Conservation (phyloP, 2,888 invertebrate species). For the Lasioglossum lativentre region DNA sequence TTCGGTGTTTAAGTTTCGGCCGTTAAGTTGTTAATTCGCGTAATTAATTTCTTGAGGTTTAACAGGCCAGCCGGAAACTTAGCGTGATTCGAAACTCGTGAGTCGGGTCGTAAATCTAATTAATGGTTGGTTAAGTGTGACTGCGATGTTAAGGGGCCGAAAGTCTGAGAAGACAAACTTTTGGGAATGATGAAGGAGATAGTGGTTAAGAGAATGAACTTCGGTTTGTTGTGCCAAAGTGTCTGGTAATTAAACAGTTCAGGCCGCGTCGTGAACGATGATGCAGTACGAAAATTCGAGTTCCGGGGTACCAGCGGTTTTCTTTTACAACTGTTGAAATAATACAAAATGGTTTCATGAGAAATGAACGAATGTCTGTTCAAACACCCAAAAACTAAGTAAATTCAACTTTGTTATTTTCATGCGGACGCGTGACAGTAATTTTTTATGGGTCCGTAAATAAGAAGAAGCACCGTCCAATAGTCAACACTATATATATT, state of each 20-base stretch:
- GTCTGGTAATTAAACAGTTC: constrained; percentile 19
- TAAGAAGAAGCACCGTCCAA: too few species aligned
- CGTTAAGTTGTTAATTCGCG: constrained; percentile 60
- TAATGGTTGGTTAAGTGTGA: constrained; percentile 55
- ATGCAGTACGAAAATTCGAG: neutral
- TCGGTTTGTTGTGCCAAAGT: constrained; percentile 25
- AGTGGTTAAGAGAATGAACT: constrained; percentile 40
- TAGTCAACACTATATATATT: too few species aligned
- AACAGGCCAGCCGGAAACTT: constrained; percentile 41
- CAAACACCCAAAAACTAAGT: too few species aligned
- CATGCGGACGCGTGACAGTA: too few species aligned
- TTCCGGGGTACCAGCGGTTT: too few species aligned
- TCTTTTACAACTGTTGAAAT: too few species aligned
- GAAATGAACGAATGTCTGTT: too few species aligned
- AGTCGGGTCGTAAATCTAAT: constrained; percentile 59
- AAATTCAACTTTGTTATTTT: too few species aligned
- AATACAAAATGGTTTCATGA: too few species aligned
- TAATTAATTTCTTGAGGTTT: constrained; percentile 58
- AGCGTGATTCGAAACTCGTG: constrained; percentile 59
- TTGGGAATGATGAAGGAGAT: constrained; percentile 39
- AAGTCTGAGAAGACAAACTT: constrained; percentile 35
- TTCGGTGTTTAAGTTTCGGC: constrained; percentile 42
- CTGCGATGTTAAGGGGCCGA: constrained; percentile 48
- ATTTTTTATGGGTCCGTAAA: too few species aligned
- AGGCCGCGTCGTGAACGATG: neutral